A percentile compares a stretch with the other conserved stretches of the same genome.
Conservation (phyloP, 2,888 invertebrate species). For the Magallana nippona region DNA sequence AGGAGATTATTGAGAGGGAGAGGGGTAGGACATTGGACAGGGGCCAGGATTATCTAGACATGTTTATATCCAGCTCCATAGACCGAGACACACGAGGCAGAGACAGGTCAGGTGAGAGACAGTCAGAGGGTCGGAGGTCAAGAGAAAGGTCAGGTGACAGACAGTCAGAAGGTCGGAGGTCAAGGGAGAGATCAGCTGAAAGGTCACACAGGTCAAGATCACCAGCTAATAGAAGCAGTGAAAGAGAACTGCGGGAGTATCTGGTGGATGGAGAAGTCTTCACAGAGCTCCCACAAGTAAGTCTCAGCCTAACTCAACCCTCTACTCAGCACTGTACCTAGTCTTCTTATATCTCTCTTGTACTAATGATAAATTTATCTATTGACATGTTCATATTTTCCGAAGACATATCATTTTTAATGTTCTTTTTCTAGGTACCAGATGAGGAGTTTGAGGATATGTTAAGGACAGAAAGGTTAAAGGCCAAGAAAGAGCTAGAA, state of each 20-base stretch:
- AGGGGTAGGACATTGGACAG: slow-evolving; percentile 34
- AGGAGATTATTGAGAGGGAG: slow-evolving; percentile 13
- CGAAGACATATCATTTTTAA: not conserved
- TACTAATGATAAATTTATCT: no score
- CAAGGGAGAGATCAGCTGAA: slow-evolving; percentile 41
- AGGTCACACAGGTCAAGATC: slow-evolving; percentile 46
- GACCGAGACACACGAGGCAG: not conserved
- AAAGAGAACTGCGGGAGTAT: slow-evolving; percentile 16
- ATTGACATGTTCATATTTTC: not conserved
- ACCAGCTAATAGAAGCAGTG: slow-evolving; percentile 33
- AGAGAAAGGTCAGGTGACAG: not conserved
- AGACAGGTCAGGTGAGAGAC: slow-evolving; percentile 6
- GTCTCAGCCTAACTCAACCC: not conserved
- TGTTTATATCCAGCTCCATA: slow-evolving; percentile 28
- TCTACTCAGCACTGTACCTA: no score
- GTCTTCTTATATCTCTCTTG: not conserved
- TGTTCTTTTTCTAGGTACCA: slow-evolving; percentile 35
- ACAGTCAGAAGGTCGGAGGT: slow-evolving; percentile 5
- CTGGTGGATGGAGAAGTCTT: slow-evolving; percentile 42
- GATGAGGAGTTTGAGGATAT: slow-evolving; percentile 52
- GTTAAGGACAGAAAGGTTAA: slow-evolving; percentile 47
- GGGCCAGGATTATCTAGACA: slow-evolving; percentile 39
- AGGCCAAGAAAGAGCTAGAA: slow-evolving; percentile 47
- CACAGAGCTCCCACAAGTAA: slow-evolving; percentile 41
- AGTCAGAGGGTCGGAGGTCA: slow-evolving; percentile 14